Conservation (phyloP, 2,888 invertebrate species). For the Sipha maydis region DNA sequence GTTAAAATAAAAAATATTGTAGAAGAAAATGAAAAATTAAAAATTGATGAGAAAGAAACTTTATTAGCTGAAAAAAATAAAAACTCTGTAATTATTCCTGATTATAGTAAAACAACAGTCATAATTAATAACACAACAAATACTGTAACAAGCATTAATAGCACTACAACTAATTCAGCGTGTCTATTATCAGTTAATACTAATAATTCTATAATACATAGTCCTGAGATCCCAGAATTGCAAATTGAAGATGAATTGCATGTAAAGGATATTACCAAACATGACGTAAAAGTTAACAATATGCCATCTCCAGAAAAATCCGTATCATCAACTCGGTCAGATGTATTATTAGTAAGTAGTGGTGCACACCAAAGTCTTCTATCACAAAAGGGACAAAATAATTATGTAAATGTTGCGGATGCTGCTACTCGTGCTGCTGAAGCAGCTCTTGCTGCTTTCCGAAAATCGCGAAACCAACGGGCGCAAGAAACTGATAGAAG, state of each 20-base stretch:
- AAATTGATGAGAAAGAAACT: neutral
- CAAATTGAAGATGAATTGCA: neutral
- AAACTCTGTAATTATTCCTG: neutral
- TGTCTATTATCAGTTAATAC: neutral
- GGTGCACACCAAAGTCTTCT: neutral
- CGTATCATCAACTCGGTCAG: neutral
- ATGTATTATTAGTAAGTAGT: neutral
- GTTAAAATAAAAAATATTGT: neutral
- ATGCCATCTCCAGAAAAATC: neutral
- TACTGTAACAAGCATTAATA: neutral
- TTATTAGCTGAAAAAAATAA: neutral
- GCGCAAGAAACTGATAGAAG: neutral
- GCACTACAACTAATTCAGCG: neutral
- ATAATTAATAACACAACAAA: neutral
- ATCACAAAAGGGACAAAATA: neutral
- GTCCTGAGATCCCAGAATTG: neutral
- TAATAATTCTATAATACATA: neutral
- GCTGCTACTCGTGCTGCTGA: slow-evolving; percentile 29
- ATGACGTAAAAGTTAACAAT: neutral
- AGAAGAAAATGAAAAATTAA: neutral
- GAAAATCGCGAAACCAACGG: neutral
- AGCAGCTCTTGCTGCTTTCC: slow-evolving; percentile 28
- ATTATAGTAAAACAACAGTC: neutral
- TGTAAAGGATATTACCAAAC: neutral
- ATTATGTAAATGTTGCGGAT: neutral